Evolutionary conservation across 2,113 vertebrate genomes (phyloP), one percentile per base, ranked within the genome.

Genomic region (Platysteira castanea): DNA sequence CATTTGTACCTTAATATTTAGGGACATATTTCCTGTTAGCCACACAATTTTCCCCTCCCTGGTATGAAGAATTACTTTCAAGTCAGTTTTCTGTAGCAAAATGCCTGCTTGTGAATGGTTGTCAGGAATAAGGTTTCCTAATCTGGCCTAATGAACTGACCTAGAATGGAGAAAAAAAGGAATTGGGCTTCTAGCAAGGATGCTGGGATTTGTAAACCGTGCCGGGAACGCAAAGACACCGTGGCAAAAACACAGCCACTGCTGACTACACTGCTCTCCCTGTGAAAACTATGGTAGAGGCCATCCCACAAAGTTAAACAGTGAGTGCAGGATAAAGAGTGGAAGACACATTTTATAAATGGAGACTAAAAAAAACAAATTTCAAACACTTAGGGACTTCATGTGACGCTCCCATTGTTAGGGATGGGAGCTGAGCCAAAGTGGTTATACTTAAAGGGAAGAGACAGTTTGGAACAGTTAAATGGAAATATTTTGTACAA

Each of bases 401-500:
- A 22, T 22, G 53, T 84, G 92, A 90, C 86, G 90, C 61, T 92
- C 37, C 65, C 56, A 87, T 93, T 96, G 93, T 95, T 94, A 84
- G 46, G 80, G 46, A 95, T 94, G 92, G 96, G 94, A 96, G 57
- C 83, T 82, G 69, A 94, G 96, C 96, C 96, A 97, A 90, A 95
- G 91, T 9, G 49, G 76, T 95, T 94, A 64, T 65, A 82, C 65
- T 86, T 77, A 87, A 93, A 92, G 84, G 49, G 86, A 92, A 93
- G 65, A 96, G 95, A 90, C 92, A 91, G 76, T 96, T 89, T 96
- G 93, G 92, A 96, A 95, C 80, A 9, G 89, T 90, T 96, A 92
- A 96, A 95, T 89, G 90, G 95, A 97, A 97, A 97, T 96, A 97
- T 96, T 96, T 97, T 92, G 92, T 93, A 84, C 49, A 78, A 96